Evolutionary conservation across 2,888 invertebrate genomes (phyloP).

Genomic region (Noctua janthina): DNA sequence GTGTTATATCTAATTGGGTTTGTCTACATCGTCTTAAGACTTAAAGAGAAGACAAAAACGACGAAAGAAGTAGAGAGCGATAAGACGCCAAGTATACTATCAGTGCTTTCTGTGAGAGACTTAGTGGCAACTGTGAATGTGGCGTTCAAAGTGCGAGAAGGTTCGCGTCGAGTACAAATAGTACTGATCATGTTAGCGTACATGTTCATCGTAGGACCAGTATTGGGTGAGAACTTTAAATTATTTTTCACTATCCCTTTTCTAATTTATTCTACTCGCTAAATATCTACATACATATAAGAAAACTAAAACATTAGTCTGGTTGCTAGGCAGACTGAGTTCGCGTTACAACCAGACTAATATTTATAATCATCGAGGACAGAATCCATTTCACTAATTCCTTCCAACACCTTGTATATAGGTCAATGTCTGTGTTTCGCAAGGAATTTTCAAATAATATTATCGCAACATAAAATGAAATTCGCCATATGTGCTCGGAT

Average conservation of each 20-base stretch:
- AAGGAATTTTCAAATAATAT: conserved; percentile 54
- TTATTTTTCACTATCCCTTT: conserved; percentile 6
- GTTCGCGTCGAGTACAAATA: conserved; percentile 83
- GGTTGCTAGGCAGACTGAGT: no score
- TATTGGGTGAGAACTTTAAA: conserved; percentile 81
- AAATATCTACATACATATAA: background rate
- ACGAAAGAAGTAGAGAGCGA: conserved; percentile 77
- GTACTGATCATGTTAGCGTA: conserved; percentile 85
- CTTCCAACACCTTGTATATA: background rate
- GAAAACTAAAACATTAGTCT: background rate
- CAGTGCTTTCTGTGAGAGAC: conserved; percentile 83
- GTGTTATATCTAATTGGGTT: conserved; percentile 86
- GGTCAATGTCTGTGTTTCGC: conserved; percentile 39
- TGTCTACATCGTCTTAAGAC: conserved; percentile 83
- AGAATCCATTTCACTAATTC: conserved; percentile 12
- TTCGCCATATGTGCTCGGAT: conserved; percentile 70
- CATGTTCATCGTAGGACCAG: conserved; percentile 89
- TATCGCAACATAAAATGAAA: conserved; percentile 66
- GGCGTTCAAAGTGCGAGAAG: conserved; percentile 81
- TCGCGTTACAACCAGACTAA: background rate
- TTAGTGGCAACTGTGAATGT: conserved; percentile 87
- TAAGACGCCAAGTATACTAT: conserved; percentile 74
- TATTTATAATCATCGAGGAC: background rate
- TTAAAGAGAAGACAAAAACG: conserved; percentile 82
- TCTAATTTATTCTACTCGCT: background rate